Base-by-base conservation (phyloP, 2,797 vertebrate genomes). In the Champsocephalus gunnari region DNA sequence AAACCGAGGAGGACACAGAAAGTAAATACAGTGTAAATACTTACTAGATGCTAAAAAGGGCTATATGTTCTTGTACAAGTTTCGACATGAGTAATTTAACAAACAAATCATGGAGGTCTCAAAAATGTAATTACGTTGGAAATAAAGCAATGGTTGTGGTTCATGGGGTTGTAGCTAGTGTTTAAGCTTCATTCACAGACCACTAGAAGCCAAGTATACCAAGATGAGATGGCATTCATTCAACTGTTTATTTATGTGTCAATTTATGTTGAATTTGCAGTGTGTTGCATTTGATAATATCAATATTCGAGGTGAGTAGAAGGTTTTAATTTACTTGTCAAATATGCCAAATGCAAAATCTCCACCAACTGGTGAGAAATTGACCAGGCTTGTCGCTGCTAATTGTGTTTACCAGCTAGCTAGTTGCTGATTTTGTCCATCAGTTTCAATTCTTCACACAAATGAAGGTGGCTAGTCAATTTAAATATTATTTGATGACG, bases 21-120 rank as follows among this genome's bases (percentile, higher is more conserved):
- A 54, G 11, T 24, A 43, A 9, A 65, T 28, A 38, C n/a, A 45
- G 28, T 19, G 58, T 34, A 57, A 70, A 70, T 63, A 24, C 19
- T 53, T 62, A 3, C 24, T 24, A 24, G 12, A 21, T 17, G 58
- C 14, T n/a, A 41, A 57, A 3, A 57, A 38, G 19, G 12, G 24
- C 7, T 43, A 13, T 17, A 53, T 0, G 12, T 10, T 3, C 12
- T 5, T 47, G 10, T 14, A 9, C 3, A 49, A 8, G 7, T 55
- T 41, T 75, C 41, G 43, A 41, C 10, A 64, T 38, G 21, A 56
- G 19, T 43, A n/a, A 43, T 43, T 38, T 24, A 57, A 14, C n/a
- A 9, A 24, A 43, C 47, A 34, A 9, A 45, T 53, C 5, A 61
- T 41, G 9, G 32, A 16, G 17, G 13, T 43, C 32, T 50, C 6